Percentiles rank a stretch among this genome's conserved stretches.
These are phyloP conservation scores for Grammomys surdaster DNA, from an alignment of 2,113 vertebrate genomes.

Conservation along the genomic window DNA sequence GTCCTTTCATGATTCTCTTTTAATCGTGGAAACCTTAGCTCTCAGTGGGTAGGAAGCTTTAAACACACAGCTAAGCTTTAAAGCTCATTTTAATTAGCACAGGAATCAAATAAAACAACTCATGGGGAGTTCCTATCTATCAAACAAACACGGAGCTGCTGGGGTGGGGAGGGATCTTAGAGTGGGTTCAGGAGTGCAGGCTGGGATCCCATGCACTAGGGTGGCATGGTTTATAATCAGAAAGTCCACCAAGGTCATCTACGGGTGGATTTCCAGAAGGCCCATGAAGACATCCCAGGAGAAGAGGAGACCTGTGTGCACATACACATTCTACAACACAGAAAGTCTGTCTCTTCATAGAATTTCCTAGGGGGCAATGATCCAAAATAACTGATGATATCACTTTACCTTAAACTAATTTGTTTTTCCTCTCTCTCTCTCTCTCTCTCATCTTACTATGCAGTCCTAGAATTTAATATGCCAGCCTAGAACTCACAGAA, in stretches of 20 bases:
- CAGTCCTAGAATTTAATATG: not conserved
- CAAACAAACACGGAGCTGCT: not conserved
- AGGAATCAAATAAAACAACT: not conserved
- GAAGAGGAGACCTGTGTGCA: not conserved
- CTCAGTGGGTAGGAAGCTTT: constrained; percentile 13
- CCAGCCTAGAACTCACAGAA: not conserved
- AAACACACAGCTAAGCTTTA: constrained; percentile 15
- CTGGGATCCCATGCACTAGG: not conserved
- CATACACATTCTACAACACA: not conserved
- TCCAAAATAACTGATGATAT: not conserved
- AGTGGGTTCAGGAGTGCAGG: not conserved
- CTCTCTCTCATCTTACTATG: not conserved
- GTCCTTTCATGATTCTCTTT: constrained; percentile 1
- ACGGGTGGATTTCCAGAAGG: not conserved
- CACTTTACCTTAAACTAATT: not conserved
- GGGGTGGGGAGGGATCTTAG: not conserved
- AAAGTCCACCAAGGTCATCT: not conserved
- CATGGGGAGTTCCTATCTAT: not conserved
- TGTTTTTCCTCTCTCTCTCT: not conserved
- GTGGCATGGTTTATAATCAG: not conserved
- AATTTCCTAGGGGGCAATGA: not conserved
- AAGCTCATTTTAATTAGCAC: constrained; percentile 38
- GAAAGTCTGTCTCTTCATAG: not conserved
- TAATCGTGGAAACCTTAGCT: constrained; percentile 6
- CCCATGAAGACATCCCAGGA: not conserved